Percentiles rank a stretch among this genome's conserved stretches.
phyloP scores from a whole-genome alignment of 1,140 invertebrate species.

The Anadara kagoshimensis region DNA sequence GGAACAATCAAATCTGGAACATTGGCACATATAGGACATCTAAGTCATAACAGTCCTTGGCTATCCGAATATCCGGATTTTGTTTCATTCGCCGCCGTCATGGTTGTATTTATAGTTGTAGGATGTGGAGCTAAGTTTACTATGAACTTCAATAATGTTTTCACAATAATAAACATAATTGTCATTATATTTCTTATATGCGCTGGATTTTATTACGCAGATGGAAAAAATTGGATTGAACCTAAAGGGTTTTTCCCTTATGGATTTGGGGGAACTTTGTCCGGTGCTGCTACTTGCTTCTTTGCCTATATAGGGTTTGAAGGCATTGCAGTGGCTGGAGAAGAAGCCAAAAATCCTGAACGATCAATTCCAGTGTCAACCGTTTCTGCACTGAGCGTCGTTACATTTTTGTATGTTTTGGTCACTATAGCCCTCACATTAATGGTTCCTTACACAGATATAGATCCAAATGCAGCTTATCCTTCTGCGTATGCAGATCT shows the following conservation, averaged over 20 bases:
- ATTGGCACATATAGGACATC: conserved; percentile 80
- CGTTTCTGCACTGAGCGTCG: conserved; percentile 88
- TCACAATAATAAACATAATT: conserved; percentile 69
- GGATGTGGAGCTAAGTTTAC: conserved; percentile 87
- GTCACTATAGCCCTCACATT: conserved; percentile 86
- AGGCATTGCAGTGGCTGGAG: conserved; percentile 95
- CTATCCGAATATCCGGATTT: conserved; percentile 81
- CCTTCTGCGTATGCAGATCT: conserved; percentile 94
- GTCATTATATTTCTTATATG: conserved; percentile 69
- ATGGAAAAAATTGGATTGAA: conserved; percentile 86
- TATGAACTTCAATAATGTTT: conserved; percentile 71
- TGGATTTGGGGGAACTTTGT: conserved; percentile 74
- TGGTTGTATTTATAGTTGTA: conserved; percentile 70
- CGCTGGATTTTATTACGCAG: conserved; percentile 79
- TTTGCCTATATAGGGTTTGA: conserved; percentile 98
- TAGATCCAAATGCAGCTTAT: conserved; percentile 89
- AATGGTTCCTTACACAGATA: conserved; percentile 87
- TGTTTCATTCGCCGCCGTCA: conserved; percentile 60
- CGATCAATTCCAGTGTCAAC: conserved; percentile 95
- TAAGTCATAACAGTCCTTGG: conserved; percentile 77
- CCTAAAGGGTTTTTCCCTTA: conserved; percentile 84
- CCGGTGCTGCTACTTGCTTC: conserved; percentile 90
- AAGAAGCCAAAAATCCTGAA: conserved; percentile 95
- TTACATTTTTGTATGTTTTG: conserved; percentile 91
- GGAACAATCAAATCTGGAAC: conserved; percentile 87